Base-by-base conservation (phyloP, 2,888 invertebrate genomes). In the Calliphora vomitoria region DNA sequence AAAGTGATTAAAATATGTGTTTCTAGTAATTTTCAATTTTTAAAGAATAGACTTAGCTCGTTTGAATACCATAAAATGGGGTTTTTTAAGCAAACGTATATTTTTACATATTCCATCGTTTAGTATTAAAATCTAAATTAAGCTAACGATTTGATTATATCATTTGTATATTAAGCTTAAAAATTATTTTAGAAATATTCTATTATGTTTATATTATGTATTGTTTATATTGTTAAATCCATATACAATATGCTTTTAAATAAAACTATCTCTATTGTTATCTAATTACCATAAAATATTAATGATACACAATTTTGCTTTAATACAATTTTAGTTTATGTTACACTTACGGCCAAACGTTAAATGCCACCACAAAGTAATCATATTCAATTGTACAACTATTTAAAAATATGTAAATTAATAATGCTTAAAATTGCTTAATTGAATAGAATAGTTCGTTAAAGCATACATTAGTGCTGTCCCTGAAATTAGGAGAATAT, bases 251-350 rank as follows among this genome's bases (percentile, higher is more conserved):
- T 41, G 47, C 13, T 47, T 11, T 41, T 1, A 41, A 41, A 5
- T 41, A 10, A 8, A 47, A 47, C 47, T 15, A 47, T 13, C 15
- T 35, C 35, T 62, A 15, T 35, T 62, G 35, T n/a, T 62, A 6
- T 35, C 15, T 6, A 62, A 62, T 62, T 62, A 35, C n/a, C 15
- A 35, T 62, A 38, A 35, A 62, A 62, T 62, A 62, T n/a, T 35
- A 62, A 38, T 38, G 31, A 35, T n/a, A n/a, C 35, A 35, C n/a
- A n/a, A 62, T 35, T 15, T 35, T 35, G 15, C 8, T 3, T 62
- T 35, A 4, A 62, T 38, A n/a, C n/a, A 62, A 62, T n/a, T 35
- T 35, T 8, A 38, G 20, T 15, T 0, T 31, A 35, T 3, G 15
- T 25, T 25, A 25, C 25, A 25, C 25, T 25, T 25, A 25, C 25